Evolutionary conservation across 2,888 invertebrate genomes (phyloP), one percentile per base, ranked within the genome.

Genomic region (Agrochola lychnidis): DNA sequence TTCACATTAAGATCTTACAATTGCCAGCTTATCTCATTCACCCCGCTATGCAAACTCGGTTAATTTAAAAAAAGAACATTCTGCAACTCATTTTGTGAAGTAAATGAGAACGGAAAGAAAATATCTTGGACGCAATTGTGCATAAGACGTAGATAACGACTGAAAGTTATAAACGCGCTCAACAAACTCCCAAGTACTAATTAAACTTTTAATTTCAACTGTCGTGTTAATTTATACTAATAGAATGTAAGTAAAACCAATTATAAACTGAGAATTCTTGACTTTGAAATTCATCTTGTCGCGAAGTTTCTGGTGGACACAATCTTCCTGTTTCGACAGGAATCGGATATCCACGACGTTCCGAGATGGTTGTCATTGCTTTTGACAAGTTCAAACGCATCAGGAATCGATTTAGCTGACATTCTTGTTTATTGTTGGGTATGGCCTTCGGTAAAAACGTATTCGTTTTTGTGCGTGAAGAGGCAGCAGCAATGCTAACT

Each of bases 131-230:
- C 70, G 67, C 81, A 76, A 81, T 83, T 78, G 87, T 76, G 72
- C 82, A 85, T 80, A 68, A 63, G 53, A 73, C 57, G 45, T 63
- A 80, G 82, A 85, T 83, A 85, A 66, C 76, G 61, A 42, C 36
- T 64, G 25, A 57, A 82, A 87, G 79, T 81, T 81, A 79, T 48
- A 72, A 42, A 57, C 62, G 12, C 53, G 67, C 61, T 62, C 51
- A 70, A 83, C 64, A 76, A 84, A 85, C 70, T 85, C 59, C 56
- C 42, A 59, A 85, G 61, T 73, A 70, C 70, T 76, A 79, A 88
- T 88, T 87, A 83, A 81, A 88, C 69, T 86, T 88, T 81, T 82
- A 80, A 86, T 77, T 83, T 83, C 56, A 83, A 73, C 72, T 81
- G 83, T 87, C 80, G 67, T 75, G 69, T 76, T 80, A 85, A 82